Conservation (phyloP, 2,888 invertebrate species). For the Dione juno region DNA sequence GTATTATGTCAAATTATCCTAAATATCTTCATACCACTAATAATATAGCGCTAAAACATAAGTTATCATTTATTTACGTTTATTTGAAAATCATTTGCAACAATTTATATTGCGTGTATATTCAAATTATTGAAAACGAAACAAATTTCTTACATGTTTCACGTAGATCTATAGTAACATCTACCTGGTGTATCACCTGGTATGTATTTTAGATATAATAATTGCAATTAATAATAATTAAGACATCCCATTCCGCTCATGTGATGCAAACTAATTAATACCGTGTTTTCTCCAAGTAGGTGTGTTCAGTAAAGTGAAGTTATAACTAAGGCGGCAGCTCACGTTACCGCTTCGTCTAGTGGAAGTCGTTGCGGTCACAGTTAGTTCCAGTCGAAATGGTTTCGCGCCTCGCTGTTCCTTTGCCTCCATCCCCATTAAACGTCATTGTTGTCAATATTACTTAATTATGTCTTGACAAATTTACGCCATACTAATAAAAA, state of each 20-base stretch:
- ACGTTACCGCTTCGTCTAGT: constrained; percentile 54
- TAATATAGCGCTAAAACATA: too few species aligned
- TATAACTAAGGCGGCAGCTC: constrained; percentile 57
- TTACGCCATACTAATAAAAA: constrained; percentile 64
- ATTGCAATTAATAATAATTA: constrained; percentile 32
- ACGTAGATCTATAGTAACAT: constrained; percentile 15
- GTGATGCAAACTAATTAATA: constrained; percentile 43
- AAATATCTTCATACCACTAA: too few species aligned
- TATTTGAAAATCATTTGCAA: background rate
- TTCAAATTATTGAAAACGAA: constrained; percentile 26
- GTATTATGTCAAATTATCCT: too few species aligned
- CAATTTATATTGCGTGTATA: background rate
- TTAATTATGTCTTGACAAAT: constrained; percentile 72
- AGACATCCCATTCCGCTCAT: constrained; percentile 36
- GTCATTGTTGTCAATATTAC: constrained; percentile 73
- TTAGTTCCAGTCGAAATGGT: constrained; percentile 73
- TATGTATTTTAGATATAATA: constrained; percentile 35
- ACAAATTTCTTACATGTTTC: constrained; percentile 20
- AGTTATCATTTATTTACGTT: background rate
- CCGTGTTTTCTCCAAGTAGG: constrained; percentile 45
- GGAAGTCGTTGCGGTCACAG: constrained; percentile 70
- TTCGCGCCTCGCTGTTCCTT: constrained; percentile 60
- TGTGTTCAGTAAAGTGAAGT: constrained; percentile 54
- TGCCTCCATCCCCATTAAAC: constrained; percentile 67
- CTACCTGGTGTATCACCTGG: constrained; percentile 29